Percentiles rank a stretch among this genome's conserved stretches.
These are phyloP conservation scores for Oxystoma pomonae DNA, from an alignment of 2,888 invertebrate genomes.

Conservation along the genomic window DNA sequence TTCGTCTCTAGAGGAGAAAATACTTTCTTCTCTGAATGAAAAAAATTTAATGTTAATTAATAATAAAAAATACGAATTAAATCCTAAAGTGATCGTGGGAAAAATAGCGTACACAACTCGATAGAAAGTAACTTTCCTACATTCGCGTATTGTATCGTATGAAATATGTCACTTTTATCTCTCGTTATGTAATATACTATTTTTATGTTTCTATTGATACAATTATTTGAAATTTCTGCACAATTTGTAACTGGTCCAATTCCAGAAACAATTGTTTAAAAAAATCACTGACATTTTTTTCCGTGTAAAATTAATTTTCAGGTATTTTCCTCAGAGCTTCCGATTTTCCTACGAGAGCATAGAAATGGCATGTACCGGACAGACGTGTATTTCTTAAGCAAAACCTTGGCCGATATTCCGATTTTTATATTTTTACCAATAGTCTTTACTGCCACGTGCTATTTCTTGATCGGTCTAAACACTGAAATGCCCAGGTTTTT, in stretches of 20 bases:
- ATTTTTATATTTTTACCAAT: constrained; percentile 79
- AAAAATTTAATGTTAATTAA: too few relatives aligned
- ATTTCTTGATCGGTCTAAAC: constrained; percentile 86
- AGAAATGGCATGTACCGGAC: constrained; percentile 87
- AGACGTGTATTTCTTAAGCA: constrained; percentile 87
- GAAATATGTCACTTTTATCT: too few relatives aligned
- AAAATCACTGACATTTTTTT: not conserved
- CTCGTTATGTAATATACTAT: too few relatives aligned
- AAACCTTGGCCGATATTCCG: constrained; percentile 85
- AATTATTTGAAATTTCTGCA: too few relatives aligned
- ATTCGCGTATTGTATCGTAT: too few relatives aligned
- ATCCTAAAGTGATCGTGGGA: too few relatives aligned
- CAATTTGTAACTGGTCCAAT: not conserved
- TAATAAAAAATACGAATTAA: too few relatives aligned
- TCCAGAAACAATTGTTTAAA: not conserved
- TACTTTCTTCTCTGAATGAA: too few relatives aligned
- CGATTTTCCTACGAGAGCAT: constrained; percentile 85
- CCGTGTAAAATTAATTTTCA: constrained; percentile 40
- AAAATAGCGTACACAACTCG: too few relatives aligned
- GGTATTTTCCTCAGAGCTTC: constrained; percentile 88
- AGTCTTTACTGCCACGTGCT: constrained; percentile 76
- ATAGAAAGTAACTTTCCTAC: too few relatives aligned
- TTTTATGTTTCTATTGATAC: too few relatives aligned
- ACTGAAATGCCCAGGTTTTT: constrained; percentile 66
- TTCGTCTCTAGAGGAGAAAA: too few relatives aligned